A percentile compares a stretch with the other conserved stretches of the same genome.
phyloP scores from a whole-genome alignment of 2,888 invertebrate species.

The Andrena bicolor region DNA sequence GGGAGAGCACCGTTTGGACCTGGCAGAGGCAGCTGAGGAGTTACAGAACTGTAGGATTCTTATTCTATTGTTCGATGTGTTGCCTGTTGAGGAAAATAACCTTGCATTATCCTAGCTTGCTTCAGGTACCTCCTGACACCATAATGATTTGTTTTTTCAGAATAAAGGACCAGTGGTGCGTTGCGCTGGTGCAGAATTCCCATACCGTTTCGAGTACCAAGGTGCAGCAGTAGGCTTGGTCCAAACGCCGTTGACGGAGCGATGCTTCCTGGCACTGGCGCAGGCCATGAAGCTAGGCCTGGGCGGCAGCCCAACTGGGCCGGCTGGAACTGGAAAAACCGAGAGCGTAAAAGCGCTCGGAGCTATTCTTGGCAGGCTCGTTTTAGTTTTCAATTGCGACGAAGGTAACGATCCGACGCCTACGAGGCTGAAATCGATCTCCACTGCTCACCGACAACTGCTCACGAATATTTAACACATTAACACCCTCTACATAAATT shows the following conservation, averaged over 20 bases:
- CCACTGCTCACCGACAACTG: not conserved
- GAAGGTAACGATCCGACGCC: constrained; percentile 86
- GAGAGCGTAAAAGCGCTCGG: constrained; percentile 99
- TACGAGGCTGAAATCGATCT: constrained; percentile 8
- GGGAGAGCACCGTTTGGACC: constrained; percentile 88
- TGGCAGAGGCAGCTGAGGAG: constrained; percentile 97
- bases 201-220: constrained; percentile 98
- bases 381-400: constrained; percentile 99
- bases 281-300: constrained; percentile 98
- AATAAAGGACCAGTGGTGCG: constrained; percentile 89
- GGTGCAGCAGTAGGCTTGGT: constrained; percentile 98
- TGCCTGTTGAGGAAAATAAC: not conserved
- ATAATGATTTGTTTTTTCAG: constrained; percentile 57
- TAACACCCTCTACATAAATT: not conserved
- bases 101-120: too few relatives aligned
- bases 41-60: constrained; percentile 76
- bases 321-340: constrained; percentile 99
- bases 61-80: not conserved
- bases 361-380: constrained; percentile 94
- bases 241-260: constrained; percentile 97
- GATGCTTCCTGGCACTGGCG: constrained; percentile 98
- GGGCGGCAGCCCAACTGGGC: constrained; percentile 99
- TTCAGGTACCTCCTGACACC: not conserved
- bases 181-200: constrained; percentile 97
- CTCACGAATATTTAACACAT: not conserved